Evolutionary conservation across 2,113 vertebrate genomes (phyloP), one percentile per base, ranked within the genome.

Genomic region (Semicossyphus pulcher): DNA sequence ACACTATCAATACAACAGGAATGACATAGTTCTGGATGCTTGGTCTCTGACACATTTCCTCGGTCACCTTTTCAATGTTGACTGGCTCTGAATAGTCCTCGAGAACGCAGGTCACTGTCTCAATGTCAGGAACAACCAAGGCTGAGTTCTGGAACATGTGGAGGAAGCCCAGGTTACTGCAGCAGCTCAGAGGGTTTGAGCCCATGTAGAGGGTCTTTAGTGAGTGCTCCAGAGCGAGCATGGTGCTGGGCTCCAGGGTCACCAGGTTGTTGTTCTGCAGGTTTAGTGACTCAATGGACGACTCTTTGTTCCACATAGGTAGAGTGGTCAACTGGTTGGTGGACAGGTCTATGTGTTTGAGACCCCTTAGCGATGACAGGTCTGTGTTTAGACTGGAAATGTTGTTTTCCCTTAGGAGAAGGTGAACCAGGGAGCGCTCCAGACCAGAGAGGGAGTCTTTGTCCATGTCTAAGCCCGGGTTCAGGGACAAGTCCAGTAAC

Each of bases 161-260:
- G 0, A 95, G 91, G 20, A 97, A 92, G 89, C 92, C 95, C 18
- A 91, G 78, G 14, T 96, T 98, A 67, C 91, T 93, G 0, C 98
- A 99, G 92, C 98, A 99, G 73, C 62, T 94, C 10, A 99, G 93
- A 0, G 97, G 97, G 74, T 99, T 99, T 14, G 95, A 96, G 2
- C 94, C 88, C 52, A 99, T 87, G 84, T 96, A 96, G 32, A 99
- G 92, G 28, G 92, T 95, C 71, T 93, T 94, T 2, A 99, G 94
- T 0, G 95, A 96, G 52, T 72, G 92, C 73, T 96, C 94, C 88
- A 99, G 80, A 10, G 92, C 92, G 0, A 91, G 84, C 65, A 98
- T 92, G 34, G 95, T 94, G 26, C 90, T 90, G 71, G 86, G 74
- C 1, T 96, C 92, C 57, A 99, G 85, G 0, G 93, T 93, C 42